Evolutionary conservation across 2,113 vertebrate species (phyloP).

Genomic region (Anhinga rufa): DNA sequence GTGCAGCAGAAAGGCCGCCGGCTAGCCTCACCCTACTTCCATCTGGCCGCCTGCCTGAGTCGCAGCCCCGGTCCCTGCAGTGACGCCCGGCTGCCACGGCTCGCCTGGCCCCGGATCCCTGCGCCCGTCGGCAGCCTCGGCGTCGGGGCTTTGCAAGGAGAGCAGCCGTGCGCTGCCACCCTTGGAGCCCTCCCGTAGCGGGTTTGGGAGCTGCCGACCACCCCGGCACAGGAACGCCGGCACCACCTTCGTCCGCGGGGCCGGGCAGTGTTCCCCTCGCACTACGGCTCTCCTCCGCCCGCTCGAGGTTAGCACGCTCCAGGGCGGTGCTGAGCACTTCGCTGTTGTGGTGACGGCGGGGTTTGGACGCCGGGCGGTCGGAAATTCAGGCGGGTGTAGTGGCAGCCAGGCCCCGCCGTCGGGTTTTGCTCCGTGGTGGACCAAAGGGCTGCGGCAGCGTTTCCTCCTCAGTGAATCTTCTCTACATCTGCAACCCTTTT

Average conservation of each 20-base stretch:
- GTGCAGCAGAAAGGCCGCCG: not conserved
- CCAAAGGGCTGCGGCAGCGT: rapidly evolving
- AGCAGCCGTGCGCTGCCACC: not conserved
- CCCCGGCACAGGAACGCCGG: rapidly evolving
- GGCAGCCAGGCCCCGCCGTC: rapidly evolving
- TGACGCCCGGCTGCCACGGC: not conserved
- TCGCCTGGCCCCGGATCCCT: not conserved
- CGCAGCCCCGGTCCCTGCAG: not conserved
- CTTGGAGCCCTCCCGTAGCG: not conserved
- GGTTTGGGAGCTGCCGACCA: not conserved
- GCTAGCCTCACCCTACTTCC: not conserved
- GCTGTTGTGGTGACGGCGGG: not conserved
- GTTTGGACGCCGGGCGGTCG: not conserved
- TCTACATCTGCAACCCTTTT: not conserved
- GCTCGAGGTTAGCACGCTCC: rapidly evolving
- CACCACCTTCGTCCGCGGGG: no score
- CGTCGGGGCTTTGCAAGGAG: no score
- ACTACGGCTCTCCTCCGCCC: rapidly evolving
- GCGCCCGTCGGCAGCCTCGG: rapidly evolving
- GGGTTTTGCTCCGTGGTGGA: not conserved
- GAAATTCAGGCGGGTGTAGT: not conserved
- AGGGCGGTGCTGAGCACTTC: not conserved
- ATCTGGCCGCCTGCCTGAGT: not conserved
- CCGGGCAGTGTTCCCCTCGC: not conserved
- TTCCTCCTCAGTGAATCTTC: not conserved